Evolutionary conservation across 2,888 invertebrate species (phyloP).

Genomic region (Norana najaformis): DNA sequence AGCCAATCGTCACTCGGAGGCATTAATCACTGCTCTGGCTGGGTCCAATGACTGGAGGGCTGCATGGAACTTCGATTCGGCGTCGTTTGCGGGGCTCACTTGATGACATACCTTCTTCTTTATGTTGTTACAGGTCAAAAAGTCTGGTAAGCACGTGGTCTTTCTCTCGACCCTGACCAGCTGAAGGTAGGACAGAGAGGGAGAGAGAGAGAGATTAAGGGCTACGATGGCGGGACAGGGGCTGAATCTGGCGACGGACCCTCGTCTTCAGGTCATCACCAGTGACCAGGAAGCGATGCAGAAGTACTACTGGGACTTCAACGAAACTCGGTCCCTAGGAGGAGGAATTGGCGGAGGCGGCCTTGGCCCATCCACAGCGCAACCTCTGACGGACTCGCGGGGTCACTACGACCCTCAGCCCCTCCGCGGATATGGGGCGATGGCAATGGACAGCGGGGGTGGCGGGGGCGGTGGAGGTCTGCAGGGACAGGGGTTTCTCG

Average conservation of each 20-base stretch:
- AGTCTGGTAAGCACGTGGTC: neutral
- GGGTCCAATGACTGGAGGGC: neutral
- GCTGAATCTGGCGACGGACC: neutral
- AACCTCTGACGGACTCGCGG: neutral
- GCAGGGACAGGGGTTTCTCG: conserved; percentile 6
- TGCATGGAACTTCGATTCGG: neutral
- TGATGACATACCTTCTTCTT: neutral
- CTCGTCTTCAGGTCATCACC: neutral
- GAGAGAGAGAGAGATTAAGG: neutral
- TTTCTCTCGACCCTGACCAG: neutral
- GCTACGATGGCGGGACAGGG: neutral
- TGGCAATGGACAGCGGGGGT: neutral
- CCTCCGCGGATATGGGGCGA: neutral
- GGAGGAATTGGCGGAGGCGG: neutral
- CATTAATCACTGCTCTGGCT: neutral
- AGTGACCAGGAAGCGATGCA: neutral
- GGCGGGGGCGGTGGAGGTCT: neutral
- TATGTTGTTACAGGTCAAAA: conserved; percentile 10
- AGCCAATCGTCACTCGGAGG: neutral
- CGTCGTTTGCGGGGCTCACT: neutral
- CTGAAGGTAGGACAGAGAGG: neutral
- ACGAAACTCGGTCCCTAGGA: neutral
- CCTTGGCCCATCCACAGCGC: neutral
- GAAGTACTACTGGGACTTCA: conserved; percentile 18
- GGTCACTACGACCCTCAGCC: conserved; percentile 1